Base-by-base conservation (phyloP, 2,888 invertebrate genomes). In the Leptopilina drosophilae region DNA sequence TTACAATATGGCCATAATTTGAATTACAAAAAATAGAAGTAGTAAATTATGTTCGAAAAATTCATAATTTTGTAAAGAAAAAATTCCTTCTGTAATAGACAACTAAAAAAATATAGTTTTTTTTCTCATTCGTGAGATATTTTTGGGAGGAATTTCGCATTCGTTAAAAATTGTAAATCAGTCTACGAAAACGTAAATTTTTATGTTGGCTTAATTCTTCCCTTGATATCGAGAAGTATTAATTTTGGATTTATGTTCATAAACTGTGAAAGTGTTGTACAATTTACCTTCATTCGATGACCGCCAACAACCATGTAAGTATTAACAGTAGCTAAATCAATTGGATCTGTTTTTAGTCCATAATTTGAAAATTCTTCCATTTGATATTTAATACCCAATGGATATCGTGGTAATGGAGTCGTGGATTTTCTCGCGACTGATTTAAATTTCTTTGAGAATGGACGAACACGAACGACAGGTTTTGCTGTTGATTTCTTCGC, bases 261-360 rank as follows among this genome's bases (percentile, higher is more conserved):
- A 7, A 94, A 89, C 78, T 93, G 93, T 56, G 92, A 92, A 62
- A 95, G 89, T 78, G 93, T 93, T 12, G 92, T 90, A 69, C 94
- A 92, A 11, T 93, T 93, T 81, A 93, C 92, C 78, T 91, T 91
- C 87, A 94, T 92, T 80, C 91, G 89, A 14, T 92, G 92, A n/a
- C 93, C 93, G 53, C 92, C 93, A 76, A 94, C 92, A 0, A 94
- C 92, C 91, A 94, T 93, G 0, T 92, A 91, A 0, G 94, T 93
- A 2, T 91, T 93, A 0, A 94, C 91, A 8, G 92, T 90, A 0
- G 89, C 87, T 66, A 92, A 90, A 77, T 93, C 88, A 1, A 93
- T 90, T 1, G 93, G 87, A 0, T 91, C 86, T 0, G 86, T 86
- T 0, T 93, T 92, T 78, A 89, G 88, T 0, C 94, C 93, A 78